Conservation (phyloP, 2,113 vertebrate species). For the Accipiter cooperii region DNA sequence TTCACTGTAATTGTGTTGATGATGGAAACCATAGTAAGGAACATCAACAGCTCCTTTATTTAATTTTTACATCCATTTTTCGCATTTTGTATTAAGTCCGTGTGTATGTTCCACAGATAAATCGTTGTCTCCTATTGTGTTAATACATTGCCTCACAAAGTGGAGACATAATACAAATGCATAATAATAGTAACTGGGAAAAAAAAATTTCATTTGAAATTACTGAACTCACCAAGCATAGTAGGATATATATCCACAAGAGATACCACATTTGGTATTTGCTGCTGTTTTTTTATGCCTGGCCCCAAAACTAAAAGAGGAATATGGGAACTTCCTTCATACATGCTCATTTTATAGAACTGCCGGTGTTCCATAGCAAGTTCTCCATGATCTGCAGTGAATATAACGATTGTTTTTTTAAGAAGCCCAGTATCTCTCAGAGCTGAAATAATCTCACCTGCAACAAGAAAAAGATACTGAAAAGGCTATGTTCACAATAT, state of each 20-base stretch:
- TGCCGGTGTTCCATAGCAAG: conserved; percentile 96
- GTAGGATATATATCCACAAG: conserved; percentile 95
- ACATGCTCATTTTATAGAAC: conserved; percentile 99
- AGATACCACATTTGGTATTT: conserved; percentile 80
- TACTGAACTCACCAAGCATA: conserved; percentile 80
- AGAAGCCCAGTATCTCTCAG: conserved; percentile 78
- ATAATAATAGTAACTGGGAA: not conserved
- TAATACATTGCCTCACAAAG: not conserved
- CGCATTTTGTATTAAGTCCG: not conserved
- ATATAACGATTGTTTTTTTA: conserved; percentile 82
- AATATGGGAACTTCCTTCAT: conserved; percentile 90
- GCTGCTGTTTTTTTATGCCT: conserved; percentile 68
- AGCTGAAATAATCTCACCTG: conserved; percentile 85
- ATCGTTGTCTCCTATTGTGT: not conserved
- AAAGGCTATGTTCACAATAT: not conserved
- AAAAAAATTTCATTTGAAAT: not conserved
- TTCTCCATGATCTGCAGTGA: conserved; percentile 92
- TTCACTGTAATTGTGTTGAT: not conserved
- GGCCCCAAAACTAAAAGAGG: conserved; percentile 89
- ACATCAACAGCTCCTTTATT: not conserved
- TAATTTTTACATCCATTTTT: not conserved
- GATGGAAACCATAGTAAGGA: not conserved
- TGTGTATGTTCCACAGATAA: not conserved
- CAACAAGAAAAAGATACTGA: not conserved
- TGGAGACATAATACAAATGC: not conserved